Evolutionary conservation across 2,888 invertebrate species (phyloP), one percentile per base, ranked within the genome.

Genomic region (Drosophila algonquin): DNA sequence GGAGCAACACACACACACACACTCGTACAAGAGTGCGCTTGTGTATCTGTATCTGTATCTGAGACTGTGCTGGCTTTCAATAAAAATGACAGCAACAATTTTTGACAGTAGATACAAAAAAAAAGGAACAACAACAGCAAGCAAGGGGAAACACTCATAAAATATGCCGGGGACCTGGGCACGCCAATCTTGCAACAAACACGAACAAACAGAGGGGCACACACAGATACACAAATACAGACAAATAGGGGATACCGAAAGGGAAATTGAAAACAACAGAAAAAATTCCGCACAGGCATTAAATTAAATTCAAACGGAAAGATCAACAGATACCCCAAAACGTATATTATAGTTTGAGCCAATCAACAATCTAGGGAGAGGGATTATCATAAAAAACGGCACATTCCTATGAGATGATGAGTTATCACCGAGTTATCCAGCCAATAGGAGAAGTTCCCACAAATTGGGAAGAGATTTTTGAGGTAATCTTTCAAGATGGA

Each of bases 11-110:
- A 69, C 24, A 24, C 24, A 24, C 24, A 24, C 5, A 24, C 24
- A 24, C 75, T 35, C 5, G 35, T 35, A 35, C 75, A 73, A 82
- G 77, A 85, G 77, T 73, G 64, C 60, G 68, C 60, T 77, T 57
- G 45, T 27, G 63, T 55, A 52, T 64, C 40, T 71, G 58, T 16
- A 9, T 35, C 35, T 63, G 52, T 55, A 51, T 55, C 48, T 12
- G 63, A 45, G 57, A 48, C 68, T 47, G 35, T 45, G 63, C 18
- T 51, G 52, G 55, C 65, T 80, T 81, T 74, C 82, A 78, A 84
- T 86, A 86, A 81, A 85, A 88, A 79, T 81, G 77, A 87, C 81
- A 77, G 67, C 70, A 77, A 81, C 64, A 75, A 64, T 72, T 80
- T 88, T 77, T 83, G 84, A 89, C 87, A 73, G 63, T 64, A 65